phyloP scores from a whole-genome alignment of 2,888 invertebrate species.

The Orthonevra nobilis region DNA sequence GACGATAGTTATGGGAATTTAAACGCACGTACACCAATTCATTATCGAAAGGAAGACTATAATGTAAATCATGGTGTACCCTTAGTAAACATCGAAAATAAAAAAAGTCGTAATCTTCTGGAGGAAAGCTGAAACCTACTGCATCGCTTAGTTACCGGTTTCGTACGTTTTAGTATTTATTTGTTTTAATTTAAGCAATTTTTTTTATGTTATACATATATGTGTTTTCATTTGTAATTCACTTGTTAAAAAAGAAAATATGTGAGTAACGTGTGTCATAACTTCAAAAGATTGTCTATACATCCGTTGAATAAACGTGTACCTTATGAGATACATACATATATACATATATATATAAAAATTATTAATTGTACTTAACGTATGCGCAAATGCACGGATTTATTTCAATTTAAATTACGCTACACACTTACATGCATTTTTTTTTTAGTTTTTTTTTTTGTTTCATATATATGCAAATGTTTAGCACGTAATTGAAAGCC shows the following conservation, averaged over 20 bases:
- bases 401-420: background rate
- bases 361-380: conserved; percentile 58
- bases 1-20: too few relatives aligned
- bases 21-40: too few relatives aligned
- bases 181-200: conserved; percentile 56
- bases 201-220: conserved; percentile 6
- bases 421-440: too few relatives aligned
- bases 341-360: too few relatives aligned
- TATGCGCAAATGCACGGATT: conserved; percentile 10
- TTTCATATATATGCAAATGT: background rate
- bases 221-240: conserved; percentile 16
- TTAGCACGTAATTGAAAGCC: conserved; percentile 6
- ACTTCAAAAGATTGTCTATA: conserved; percentile 12
- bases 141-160: conserved; percentile 39
- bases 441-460: too few relatives aligned
- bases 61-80: conserved; percentile 10
- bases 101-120: conserved; percentile 17
- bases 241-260: conserved; percentile 1
- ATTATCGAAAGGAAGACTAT: too few relatives aligned
- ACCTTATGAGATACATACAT: too few relatives aligned
- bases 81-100: conserved; percentile 30
- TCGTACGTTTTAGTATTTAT: conserved; percentile 54
- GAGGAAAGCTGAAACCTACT: conserved; percentile 62
- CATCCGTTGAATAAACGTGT: conserved; percentile 6
- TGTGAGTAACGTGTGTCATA: conserved; percentile 15